Base-by-base conservation (phyloP, 2,797 vertebrate species). In the Centroberyx gerrardi region DNA sequence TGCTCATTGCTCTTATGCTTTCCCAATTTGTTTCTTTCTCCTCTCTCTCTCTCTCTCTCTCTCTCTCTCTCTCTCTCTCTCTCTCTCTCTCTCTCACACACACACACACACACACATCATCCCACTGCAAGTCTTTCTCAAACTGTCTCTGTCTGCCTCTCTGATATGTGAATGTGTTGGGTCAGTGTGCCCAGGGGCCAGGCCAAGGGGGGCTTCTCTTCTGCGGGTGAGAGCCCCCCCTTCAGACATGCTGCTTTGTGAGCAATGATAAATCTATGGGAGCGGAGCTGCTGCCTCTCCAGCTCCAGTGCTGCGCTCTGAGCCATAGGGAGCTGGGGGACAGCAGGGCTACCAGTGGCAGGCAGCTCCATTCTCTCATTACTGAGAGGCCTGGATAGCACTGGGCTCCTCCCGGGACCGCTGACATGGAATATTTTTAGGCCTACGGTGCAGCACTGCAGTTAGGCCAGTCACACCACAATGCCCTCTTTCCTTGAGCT, bases 351-450 rank as follows among this genome's bases (percentile, higher is more conserved):
- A 89, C 88, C 73, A 74, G 89, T 93, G 85, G 89, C 90, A 91
- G 88, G 85, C 91, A 89, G 91, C 93, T 93, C 92, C 74, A 83
- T 87, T 92, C 91, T 93, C 94, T 96, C 94, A 94, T 95, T 95
- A 96, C 93, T 74, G 91, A 92, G 91, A 92, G 93, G 90, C 93
- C 90, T 88, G 92, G 92, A 94, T 91, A 90, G 88, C 80, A 69
- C 81, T 62, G 74, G 87, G 82, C 80, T 88, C 78, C 94, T 94
- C 94, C 76, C 58, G 91, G 94, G 94, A 95, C 83, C 72, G 73
- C 86, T 91, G 90, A 87, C 87, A 89, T 83, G 80, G 90, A 92
- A 90, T 94, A 95, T 96, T 95, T 95, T 96, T 95, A 95, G 94
- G 92, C 88, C 85, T 74, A 72, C 63, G 64, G 83, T 87, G 89